Evolutionary conservation across 2,797 vertebrate species (phyloP).

Genomic region (Sebastes alutus): DNA sequence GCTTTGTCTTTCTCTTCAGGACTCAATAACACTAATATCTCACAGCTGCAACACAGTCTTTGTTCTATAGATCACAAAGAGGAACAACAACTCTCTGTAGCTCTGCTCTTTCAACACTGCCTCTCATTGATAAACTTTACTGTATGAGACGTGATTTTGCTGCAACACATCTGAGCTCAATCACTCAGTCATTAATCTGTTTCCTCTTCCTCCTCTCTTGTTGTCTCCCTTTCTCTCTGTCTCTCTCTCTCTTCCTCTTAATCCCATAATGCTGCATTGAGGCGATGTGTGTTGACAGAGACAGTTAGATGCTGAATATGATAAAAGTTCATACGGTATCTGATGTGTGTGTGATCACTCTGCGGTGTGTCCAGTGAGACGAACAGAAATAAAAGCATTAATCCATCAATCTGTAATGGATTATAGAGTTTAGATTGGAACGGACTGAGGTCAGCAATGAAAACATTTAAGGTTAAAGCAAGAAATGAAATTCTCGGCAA

Average conservation of each 20-base stretch:
- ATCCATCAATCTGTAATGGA: slow-evolving; percentile 21
- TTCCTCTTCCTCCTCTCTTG: not conserved
- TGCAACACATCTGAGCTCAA: not conserved
- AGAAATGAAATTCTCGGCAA: not conserved
- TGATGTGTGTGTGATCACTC: not conserved
- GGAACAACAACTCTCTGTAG: not conserved
- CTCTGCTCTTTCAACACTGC: not conserved
- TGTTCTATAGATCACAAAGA: slow-evolving; percentile 12
- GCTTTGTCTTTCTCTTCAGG: slow-evolving; percentile 9
- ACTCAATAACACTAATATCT: slow-evolving; percentile 11
- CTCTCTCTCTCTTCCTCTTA: not conserved
- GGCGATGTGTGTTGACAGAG: slow-evolving; percentile 26
- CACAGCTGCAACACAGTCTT: slow-evolving; percentile 9
- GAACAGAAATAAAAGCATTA: not conserved
- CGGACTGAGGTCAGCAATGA: not conserved
- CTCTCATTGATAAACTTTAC: not conserved
- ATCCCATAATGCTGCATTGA: slow-evolving; percentile 23
- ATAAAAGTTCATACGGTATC: slow-evolving; percentile 3
- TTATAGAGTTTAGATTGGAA: slow-evolving; percentile 20
- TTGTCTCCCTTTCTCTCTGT: not conserved
- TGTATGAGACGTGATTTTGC: not conserved
- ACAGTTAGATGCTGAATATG: slow-evolving; percentile 17
- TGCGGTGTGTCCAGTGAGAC: not conserved
- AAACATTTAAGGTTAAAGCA: slow-evolving; percentile 11
- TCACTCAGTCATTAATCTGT: not conserved